These are phyloP conservation scores for Heteractis magnifica DNA, from an alignment of 92 coral and sea anemone species.

Conservation along the genomic window DNA sequence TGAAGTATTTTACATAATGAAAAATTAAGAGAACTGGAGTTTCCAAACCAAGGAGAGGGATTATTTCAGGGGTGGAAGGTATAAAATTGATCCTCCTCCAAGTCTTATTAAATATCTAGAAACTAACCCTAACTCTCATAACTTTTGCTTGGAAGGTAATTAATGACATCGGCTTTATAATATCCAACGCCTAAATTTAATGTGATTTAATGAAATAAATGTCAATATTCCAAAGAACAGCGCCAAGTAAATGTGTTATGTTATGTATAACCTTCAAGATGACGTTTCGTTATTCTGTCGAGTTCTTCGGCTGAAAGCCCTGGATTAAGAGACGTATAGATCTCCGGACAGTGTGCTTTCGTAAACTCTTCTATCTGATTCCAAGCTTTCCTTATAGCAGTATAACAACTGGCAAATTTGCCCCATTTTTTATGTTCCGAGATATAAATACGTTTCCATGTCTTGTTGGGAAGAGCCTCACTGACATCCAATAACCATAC, in stretches of 20 bases:
- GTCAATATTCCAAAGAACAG: too few species aligned
- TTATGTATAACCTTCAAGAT: constrained; percentile 57
- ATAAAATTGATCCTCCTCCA: not conserved
- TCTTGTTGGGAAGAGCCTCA: constrained; percentile 53
- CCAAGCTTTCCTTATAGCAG: constrained; percentile 88
- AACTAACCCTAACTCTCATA: too few species aligned
- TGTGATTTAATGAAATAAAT: too few species aligned
- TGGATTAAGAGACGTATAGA: constrained; percentile 65
- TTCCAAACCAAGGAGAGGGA: not conserved
- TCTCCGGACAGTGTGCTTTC: constrained; percentile 60
- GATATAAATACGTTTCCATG: constrained; percentile 72
- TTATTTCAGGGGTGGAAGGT: not conserved
- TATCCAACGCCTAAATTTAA: too few species aligned
- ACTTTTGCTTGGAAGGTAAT: too few species aligned
- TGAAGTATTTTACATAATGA: not conserved
- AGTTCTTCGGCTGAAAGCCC: constrained; percentile 83
- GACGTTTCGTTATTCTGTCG: constrained; percentile 45
- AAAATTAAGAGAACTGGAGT: not conserved
- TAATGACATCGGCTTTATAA: too few species aligned
- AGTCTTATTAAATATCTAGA: not conserved
- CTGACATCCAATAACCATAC: constrained; percentile 70
- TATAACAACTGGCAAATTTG: constrained; percentile 79
- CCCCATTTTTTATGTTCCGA: constrained; percentile 68
- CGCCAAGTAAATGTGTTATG: too few species aligned
- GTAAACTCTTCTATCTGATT: constrained; percentile 78